Base-by-base conservation (phyloP, 2,797 vertebrate species). In the Rallus crepitans region DNA sequence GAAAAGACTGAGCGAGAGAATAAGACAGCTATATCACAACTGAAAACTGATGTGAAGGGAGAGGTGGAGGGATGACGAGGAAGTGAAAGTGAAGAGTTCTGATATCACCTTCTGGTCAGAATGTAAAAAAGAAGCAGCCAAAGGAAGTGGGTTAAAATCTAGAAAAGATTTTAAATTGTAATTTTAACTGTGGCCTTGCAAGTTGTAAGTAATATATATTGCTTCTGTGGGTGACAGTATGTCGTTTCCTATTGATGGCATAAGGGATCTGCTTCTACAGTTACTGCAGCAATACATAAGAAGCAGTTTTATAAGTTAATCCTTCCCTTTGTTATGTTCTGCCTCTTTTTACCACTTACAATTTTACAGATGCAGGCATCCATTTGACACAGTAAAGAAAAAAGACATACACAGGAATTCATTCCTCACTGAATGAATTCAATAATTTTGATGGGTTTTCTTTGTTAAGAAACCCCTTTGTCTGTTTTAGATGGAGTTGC, bases 371-470 rank as follows among this genome's bases (percentile, higher is more conserved):
- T 59, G 21, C 42, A 79, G 50, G 15, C 63, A 72, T 83, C 56
- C 30, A n/a, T 83, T 90, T 94, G 82, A 91, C 79, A 89, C 39
- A 60, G 18, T n/a, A 71, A 77, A 86, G 40, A 64, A 91, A 78
- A 84, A 94, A 72, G 37, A 82, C 17, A 42, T 37, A 52, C 16
- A 21, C 1, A 21, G 60, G 37, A 39, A 65, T 88, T 94, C 65
- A 81, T 64, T 50, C 20, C 21, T 88, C 65, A 57, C 70, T 31
- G 72, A 93, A 45, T 45, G 42, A 45, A 45, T 45, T 93, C 72
- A 88, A 57, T 72, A 63, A 50, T 93, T 88, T 78, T 72, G 65
- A 82, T 11, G 19, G 68, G 87, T 95, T 94, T 77, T 82, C 78
- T 85, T 92, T 77, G 35, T 64, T 50, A 86, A 91, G 76, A 77